Base-by-base conservation (phyloP, 2,797 vertebrate genomes). In the Okamejei kenojei region DNA sequence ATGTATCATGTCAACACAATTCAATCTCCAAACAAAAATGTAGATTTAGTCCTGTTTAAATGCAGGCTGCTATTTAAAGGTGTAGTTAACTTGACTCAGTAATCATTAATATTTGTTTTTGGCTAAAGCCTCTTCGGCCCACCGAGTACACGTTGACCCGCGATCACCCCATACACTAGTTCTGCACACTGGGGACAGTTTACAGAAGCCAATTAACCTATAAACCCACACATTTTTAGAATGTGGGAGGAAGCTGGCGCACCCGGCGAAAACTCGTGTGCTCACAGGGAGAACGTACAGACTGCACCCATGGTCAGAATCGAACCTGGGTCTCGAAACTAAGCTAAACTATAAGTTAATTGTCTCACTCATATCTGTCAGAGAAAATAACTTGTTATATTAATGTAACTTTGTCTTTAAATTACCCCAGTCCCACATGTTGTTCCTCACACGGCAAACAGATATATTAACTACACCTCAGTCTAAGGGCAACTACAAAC, bases 21-120 rank as follows among this genome's bases (percentile, higher is more conserved):
- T 45, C 90, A 92, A 6, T 92, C 90, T 73, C 35, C 13, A 76
- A 45, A 92, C 23, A 38, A 65, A 74, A 54, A 71, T 29, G 21
- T 73, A 45, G 21, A 76, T 23, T 1, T 26, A 38, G 71, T 54
- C 5, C 9, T 80, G 78, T 74, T 84, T 91, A 74, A 54, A 19
- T 91, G 68, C 90, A 91, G 23, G 35, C 65, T 91, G 7, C 90
- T 45, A 68, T 1, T 32, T 74, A 91, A 73, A 91, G 90, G 71
- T 73, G 71, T 23, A n/a, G 9, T 76, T 74, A 26, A 54, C 90
- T 29, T 76, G 71, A 92, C 90, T 23, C 68, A 54, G 68, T 45
- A 54, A 58, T 92, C 45, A 92, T 73, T 92, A 74, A 74, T 92
- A 15, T 71, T 45, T 26, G 15, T 23, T 10, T 11, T 29, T 45